A percentile compares a stretch with the other conserved stretches of the same genome.
phyloP scores from a whole-genome alignment of 2,888 invertebrate species.

The Cantharis lateralis region DNA sequence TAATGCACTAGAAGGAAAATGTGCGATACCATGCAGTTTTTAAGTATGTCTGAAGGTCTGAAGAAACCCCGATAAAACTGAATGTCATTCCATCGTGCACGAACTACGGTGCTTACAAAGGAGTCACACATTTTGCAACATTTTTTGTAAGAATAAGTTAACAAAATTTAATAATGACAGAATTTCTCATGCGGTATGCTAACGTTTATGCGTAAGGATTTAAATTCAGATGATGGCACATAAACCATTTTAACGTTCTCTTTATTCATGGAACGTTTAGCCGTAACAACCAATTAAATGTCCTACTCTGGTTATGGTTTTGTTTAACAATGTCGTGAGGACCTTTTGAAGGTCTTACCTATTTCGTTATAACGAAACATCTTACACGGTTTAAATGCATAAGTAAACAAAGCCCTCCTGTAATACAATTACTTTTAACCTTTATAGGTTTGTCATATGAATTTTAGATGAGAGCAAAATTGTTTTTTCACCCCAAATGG shows the following conservation, averaged over 20 bases:
- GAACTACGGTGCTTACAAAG: not conserved
- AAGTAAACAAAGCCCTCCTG: constrained; percentile 14
- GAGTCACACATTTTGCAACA: not conserved
- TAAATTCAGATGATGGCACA: constrained; percentile 11
- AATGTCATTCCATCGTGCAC: not conserved
- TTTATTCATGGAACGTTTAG: constrained; percentile 22
- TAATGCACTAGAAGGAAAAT: not conserved
- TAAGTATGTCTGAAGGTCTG: not conserved
- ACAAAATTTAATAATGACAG: not conserved
- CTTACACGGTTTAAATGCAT: constrained; percentile 14
- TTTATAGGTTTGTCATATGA: constrained; percentile 5
- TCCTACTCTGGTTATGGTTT: constrained; percentile 29
- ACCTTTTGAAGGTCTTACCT: constrained; percentile 17
- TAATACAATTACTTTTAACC: constrained; percentile 16
- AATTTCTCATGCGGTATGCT: not conserved
- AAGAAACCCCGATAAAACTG: not conserved
- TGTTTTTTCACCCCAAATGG: not conserved
- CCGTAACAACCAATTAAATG: constrained; percentile 31
- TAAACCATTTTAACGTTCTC: constrained; percentile 22
- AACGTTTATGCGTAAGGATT: not conserved
- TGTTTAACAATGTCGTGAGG: constrained; percentile 30
- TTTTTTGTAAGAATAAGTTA: not conserved
- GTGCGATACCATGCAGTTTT: not conserved
- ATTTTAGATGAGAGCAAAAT: constrained; percentile 8
- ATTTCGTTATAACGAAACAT: constrained; percentile 19